These are phyloP conservation scores for Agapornis canus DNA, from an alignment of 2,797 vertebrate species.

Conservation along the genomic window DNA sequence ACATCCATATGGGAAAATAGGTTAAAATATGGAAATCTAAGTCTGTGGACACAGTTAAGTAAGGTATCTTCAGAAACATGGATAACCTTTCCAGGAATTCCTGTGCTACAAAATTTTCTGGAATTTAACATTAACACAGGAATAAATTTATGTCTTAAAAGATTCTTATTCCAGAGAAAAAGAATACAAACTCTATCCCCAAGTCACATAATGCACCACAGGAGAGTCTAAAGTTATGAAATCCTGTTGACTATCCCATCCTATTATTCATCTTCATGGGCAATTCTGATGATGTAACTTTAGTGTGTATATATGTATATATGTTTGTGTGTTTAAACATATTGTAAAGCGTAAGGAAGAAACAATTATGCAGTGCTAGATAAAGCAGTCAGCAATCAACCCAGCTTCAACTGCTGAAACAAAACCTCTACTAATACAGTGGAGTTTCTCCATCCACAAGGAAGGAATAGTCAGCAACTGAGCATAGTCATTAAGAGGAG, in stretches of 20 bases:
- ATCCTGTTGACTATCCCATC: not conserved
- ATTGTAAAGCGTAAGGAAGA: not conserved
- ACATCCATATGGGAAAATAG: not conserved
- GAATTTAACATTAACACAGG: not conserved
- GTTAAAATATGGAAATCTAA: not conserved
- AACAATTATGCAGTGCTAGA: not conserved
- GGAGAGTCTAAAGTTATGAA: not conserved
- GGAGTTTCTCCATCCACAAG: not conserved
- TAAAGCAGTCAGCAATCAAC: not conserved
- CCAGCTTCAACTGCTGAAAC: not conserved
- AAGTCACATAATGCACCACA: not conserved
- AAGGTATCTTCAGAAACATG: not conserved
- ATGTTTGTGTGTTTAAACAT: not conserved
- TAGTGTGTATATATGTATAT: no score
- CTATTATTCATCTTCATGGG: not conserved
- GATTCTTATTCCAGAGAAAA: not conserved
- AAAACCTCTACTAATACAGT: not conserved
- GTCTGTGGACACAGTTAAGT: not conserved
- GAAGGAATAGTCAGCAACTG: not conserved
- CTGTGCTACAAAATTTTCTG: not conserved
- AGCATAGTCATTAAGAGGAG: not conserved
- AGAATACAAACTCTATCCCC: not conserved
- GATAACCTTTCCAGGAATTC: not conserved
- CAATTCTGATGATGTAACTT: not conserved
- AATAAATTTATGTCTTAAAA: not conserved